A percentile compares a stretch with the other conserved stretches of the same genome.
phyloP scores from a whole-genome alignment of 2,797 vertebrate genomes.

The Gila robusta region DNA sequence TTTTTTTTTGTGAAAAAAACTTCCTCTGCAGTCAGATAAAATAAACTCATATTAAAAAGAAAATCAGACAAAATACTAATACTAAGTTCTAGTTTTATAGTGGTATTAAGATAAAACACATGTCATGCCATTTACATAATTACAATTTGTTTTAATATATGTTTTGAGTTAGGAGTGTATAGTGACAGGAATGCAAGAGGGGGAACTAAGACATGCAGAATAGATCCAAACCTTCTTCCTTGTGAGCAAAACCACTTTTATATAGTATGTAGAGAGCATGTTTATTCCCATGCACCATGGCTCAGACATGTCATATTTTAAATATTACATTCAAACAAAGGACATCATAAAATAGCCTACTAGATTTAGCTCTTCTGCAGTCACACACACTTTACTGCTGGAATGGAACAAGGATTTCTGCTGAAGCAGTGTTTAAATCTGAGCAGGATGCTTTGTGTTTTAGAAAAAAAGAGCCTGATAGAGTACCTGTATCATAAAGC shows the following conservation, averaged over 20 bases:
- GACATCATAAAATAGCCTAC: neutral
- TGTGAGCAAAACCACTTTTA: neutral
- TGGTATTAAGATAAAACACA: neutral
- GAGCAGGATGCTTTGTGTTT: constrained; percentile 32
- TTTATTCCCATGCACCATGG: neutral
- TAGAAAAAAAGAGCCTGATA: constrained; percentile 4
- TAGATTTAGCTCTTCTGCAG: neutral
- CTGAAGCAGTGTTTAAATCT: constrained; percentile 6
- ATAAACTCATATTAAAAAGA: neutral
- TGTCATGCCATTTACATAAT: neutral
- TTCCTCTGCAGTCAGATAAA: neutral
- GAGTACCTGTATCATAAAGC: constrained; percentile 33
- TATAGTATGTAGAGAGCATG: neutral
- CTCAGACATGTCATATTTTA: neutral
- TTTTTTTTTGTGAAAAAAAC: neutral
- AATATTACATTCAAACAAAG: neutral
- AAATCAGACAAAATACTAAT: neutral
- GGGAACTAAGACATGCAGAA: neutral
- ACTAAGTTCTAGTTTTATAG: neutral
- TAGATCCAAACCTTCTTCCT: neutral
- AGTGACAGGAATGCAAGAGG: neutral
- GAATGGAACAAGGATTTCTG: neutral
- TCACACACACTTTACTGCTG: neutral
- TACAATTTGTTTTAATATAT: neutral
- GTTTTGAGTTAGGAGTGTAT: neutral